Percentiles rank a stretch among this genome's conserved stretches.
Conservation (phyloP, 2,888 invertebrate species). For the Disparrhopalites patrizii region DNA sequence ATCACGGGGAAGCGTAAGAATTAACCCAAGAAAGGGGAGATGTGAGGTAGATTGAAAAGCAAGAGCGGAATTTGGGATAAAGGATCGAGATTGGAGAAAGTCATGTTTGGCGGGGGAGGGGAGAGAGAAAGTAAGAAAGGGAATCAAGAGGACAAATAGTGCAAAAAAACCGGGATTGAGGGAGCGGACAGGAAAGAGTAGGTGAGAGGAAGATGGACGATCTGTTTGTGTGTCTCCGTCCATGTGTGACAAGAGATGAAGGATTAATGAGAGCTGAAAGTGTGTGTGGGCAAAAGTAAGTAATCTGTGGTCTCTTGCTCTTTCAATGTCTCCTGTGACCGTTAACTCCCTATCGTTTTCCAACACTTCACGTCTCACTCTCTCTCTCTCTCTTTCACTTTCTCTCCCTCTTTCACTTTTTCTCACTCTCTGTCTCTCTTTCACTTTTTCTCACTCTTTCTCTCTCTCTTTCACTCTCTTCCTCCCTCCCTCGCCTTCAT, state of each 20-base stretch:
- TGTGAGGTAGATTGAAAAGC: too few relatives aligned
- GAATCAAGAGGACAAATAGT: too few relatives aligned
- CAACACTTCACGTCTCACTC: neutral
- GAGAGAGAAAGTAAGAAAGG: too few relatives aligned
- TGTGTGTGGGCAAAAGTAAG: slow-evolving; percentile 7
- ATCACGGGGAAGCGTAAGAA: too few relatives aligned
- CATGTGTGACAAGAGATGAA: slow-evolving; percentile 24
- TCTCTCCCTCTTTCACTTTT: neutral
- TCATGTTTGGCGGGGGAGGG: too few relatives aligned
- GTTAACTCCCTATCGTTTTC: slow-evolving; percentile 3
- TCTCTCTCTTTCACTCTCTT: neutral
- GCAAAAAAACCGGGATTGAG: neutral
- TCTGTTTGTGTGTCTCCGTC: slow-evolving; percentile 17
- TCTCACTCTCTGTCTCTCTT: neutral
- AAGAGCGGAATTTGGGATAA: too few relatives aligned
- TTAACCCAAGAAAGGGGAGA: too few relatives aligned
- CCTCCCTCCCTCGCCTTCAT: too few relatives aligned
- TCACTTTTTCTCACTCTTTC: neutral
- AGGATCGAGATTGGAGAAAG: too few relatives aligned
- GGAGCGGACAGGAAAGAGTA: neutral
- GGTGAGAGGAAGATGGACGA: slow-evolving; percentile 10
- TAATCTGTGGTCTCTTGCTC: slow-evolving; percentile 8
- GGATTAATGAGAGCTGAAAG: slow-evolving; percentile 21
- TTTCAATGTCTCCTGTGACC: slow-evolving; percentile 16
- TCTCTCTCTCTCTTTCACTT: neutral